Percentiles rank a stretch among this genome's conserved stretches.
Evolutionary conservation across 2,113 vertebrate genomes (phyloP).

Genomic region (Myotis lucifugus): DNA sequence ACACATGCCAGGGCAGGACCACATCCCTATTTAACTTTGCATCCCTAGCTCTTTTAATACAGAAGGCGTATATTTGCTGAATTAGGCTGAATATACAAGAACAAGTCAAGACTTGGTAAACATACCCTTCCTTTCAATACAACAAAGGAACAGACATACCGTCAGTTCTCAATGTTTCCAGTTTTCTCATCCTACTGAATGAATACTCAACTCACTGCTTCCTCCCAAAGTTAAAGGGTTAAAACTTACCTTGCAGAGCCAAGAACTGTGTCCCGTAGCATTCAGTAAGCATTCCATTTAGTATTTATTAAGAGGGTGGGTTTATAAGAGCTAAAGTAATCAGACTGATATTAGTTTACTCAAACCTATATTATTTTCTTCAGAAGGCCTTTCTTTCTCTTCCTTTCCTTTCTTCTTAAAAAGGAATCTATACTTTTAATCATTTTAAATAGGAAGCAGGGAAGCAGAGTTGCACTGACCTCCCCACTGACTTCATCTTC

Average conservation of each 20-base stretch:
- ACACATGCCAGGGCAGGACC: not conserved
- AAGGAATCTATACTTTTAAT: not conserved
- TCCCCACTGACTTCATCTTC: constrained; percentile 93
- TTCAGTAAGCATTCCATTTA: not conserved
- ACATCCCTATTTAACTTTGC: not conserved
- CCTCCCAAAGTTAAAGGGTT: not conserved
- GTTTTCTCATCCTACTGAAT: not conserved
- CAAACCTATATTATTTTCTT: not conserved
- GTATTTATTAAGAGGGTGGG: not conserved
- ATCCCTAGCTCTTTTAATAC: not conserved
- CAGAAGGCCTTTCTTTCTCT: not conserved
- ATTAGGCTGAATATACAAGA: not conserved
- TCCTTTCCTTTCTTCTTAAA: not conserved
- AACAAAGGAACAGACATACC: not conserved
- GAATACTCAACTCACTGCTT: not conserved
- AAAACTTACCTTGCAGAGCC: not conserved
- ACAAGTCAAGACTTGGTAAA: constrained; percentile 14
- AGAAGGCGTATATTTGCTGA: not conserved
- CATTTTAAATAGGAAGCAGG: not conserved
- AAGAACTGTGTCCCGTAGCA: not conserved
- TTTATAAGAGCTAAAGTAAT: not conserved
- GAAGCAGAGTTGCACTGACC: constrained; percentile 71
- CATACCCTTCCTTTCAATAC: not conserved
- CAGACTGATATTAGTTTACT: not conserved
- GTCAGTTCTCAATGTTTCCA: not conserved